Evolutionary conservation across 2,797 vertebrate species (phyloP), one percentile per base, ranked within the genome.

Genomic region (Mustela erminea): DNA sequence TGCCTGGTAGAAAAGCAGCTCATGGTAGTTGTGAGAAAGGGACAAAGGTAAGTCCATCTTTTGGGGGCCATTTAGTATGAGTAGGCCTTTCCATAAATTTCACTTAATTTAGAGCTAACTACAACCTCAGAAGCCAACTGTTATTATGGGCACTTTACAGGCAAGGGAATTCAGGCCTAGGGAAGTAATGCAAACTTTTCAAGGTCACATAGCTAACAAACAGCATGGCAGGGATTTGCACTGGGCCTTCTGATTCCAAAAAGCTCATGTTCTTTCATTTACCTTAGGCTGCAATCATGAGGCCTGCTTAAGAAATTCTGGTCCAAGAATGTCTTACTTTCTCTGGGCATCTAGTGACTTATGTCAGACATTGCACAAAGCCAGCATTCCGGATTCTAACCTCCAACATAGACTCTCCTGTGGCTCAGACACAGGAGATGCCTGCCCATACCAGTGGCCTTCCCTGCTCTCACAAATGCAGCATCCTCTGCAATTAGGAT

Each of bases 41-140:
- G 23, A 74, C 7, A 78, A 8, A 74, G 1, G 2, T 46, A 27
- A 35, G 41, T 15, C 49, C 66, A 14, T 78, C 10, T 83, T 83
- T 87, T 52, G 46, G 2, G 46, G 27, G 80, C 7, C 29, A 80
- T 7, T 75, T 60, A 74, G 15, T 43, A 83, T 18, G 9, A 54
- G 52, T 17, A 89, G 62, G 32, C 1, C 60, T 78, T 86, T 78
- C 72, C 9, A 75, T 43, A 60, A 46, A 93, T 70, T 62, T 77
- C 29, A 38, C 93, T 80, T 95, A 80, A 68, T 84, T 90, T 66
- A 90, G 23, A 84, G 46, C 62, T 68, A 66, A 87, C 23, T 58
- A 85, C 3, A 92, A 81, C 17, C 75, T 87, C 66, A 41, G 27
- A 87, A 84, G 21, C 49, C 87, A 64, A 77, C 4, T 84, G 29